Conservation (phyloP, 2,888 invertebrate species). For the Mellilla xanthometata region DNA sequence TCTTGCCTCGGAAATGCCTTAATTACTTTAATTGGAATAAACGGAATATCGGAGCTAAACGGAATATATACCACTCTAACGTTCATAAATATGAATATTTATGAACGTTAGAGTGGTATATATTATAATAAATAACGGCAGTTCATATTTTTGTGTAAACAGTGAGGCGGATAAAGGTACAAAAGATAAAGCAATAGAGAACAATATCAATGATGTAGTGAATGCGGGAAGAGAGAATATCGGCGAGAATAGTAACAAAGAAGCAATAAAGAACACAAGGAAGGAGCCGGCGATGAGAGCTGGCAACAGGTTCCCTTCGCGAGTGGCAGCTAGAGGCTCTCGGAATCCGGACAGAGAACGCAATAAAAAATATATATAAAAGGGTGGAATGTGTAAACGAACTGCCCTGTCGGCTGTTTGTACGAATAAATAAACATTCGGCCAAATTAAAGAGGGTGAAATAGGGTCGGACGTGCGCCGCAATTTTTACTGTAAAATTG, state of each 20-base stretch:
- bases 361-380: constrained; percentile 44
- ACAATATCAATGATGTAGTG: constrained; percentile 8
- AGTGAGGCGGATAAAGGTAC: background rate
- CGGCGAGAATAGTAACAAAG: constrained; percentile 24
- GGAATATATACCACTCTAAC: too few species aligned
- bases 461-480: constrained; percentile 40
- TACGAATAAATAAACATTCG: constrained; percentile 70
- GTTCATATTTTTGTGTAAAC: background rate
- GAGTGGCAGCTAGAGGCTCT: constrained; percentile 25
- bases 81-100: too few species aligned
- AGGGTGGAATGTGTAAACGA: constrained; percentile 62
- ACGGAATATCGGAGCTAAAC: constrained; percentile 17
- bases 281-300: constrained; percentile 21
- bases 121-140: constrained; percentile 3
- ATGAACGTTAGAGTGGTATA: constrained; percentile 5
- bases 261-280: constrained; percentile 30
- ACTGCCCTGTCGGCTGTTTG: constrained; percentile 58
- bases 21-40: constrained; percentile 22
- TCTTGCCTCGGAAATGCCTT: constrained; percentile 17
- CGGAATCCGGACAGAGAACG: constrained; percentile 32
- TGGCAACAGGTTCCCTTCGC: constrained; percentile 37
- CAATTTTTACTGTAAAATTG: constrained; percentile 42
- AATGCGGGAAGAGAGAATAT: constrained; percentile 10
- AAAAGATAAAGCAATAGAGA: background rate
- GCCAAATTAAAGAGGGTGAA: constrained; percentile 66